These are phyloP conservation scores for Gastrophysa polygoni DNA, from an alignment of 2,888 invertebrate species.

Conservation along the genomic window DNA sequence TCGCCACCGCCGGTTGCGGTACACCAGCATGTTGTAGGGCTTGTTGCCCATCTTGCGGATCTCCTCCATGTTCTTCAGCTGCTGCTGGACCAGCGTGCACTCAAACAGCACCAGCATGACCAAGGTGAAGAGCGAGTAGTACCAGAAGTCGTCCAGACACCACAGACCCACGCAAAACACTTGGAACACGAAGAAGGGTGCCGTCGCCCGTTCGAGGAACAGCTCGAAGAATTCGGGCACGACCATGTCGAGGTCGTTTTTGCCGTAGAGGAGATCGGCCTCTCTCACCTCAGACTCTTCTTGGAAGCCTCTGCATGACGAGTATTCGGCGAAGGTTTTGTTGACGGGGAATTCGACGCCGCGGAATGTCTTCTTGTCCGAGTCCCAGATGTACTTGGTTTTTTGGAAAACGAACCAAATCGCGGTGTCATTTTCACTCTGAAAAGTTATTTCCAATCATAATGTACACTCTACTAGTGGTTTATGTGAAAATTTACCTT, in stretches of 20 bases:
- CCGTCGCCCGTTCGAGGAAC: conserved; percentile 96
- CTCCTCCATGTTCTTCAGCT: conserved; percentile 96
- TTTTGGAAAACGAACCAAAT: conserved; percentile 98
- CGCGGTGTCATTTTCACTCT: conserved; percentile 62
- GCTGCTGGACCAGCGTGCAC: conserved; percentile 97
- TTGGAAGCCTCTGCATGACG: conserved; percentile 84
- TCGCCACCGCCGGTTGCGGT: conserved; percentile 90
- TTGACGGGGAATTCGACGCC: conserved; percentile 86
- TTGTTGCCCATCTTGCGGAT: conserved; percentile 99
- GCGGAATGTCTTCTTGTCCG: conserved; percentile 78
- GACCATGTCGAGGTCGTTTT: conserved; percentile 86
- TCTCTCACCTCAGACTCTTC: conserved; percentile 79
- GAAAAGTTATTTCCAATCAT: conserved; percentile 28
- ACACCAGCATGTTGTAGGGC: conserved; percentile 89
- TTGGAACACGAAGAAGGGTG: conserved; percentile 99
- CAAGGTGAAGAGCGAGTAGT: conserved; percentile 95
- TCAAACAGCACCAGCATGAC: conserved; percentile 96
- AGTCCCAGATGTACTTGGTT: conserved; percentile 92
- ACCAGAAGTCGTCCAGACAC: conserved; percentile 99
- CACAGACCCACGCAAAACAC: conserved; percentile 98
- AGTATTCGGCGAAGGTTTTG: conserved; percentile 72
- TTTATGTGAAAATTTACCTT: no score
- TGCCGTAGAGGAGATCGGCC: conserved; percentile 84
- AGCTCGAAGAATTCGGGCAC: conserved; percentile 97
- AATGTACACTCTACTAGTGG: no score